A percentile compares a stretch with the other conserved stretches of the same genome.
phyloP scores from a whole-genome alignment of 2,797 vertebrate genomes.

The Percopsis omiscomaycus region DNA sequence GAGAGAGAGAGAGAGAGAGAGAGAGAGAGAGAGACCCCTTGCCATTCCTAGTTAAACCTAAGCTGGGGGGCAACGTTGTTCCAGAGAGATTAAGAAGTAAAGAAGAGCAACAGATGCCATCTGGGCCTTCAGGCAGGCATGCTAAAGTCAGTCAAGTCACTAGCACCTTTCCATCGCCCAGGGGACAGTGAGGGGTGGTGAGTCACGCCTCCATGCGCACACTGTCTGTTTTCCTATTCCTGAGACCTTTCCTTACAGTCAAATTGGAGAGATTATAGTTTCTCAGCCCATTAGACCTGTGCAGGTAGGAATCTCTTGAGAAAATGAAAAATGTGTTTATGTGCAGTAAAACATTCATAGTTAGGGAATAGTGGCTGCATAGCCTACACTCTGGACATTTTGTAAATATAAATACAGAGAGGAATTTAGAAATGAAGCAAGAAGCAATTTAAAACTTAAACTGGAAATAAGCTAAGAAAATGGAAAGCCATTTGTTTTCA shows the following conservation, averaged over 20 bases:
- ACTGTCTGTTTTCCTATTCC: slow-evolving; percentile 23
- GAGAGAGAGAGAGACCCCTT: slow-evolving; percentile 46
- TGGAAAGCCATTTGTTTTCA: too few species aligned
- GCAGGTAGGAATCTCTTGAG: slow-evolving; percentile 43
- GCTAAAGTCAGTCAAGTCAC: slow-evolving; percentile 62
- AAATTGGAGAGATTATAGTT: slow-evolving; percentile 60
- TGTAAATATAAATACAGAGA: too few species aligned
- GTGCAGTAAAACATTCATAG: slow-evolving; percentile 38
- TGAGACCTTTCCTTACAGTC: slow-evolving; percentile 44
- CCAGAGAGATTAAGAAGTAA: slow-evolving; percentile 60
- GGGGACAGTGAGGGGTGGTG: slow-evolving; percentile 45
- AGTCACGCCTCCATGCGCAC: slow-evolving; percentile 42
- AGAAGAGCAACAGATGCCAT: slow-evolving; percentile 57
- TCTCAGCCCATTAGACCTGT: slow-evolving; percentile 44
- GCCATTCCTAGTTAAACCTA: not conserved
- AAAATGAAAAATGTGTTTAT: slow-evolving; percentile 63
- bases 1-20: slow-evolving; percentile 8
- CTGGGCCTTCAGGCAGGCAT: slow-evolving; percentile 44
- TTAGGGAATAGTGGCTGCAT: slow-evolving; percentile 30
- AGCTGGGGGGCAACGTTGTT: slow-evolving; percentile 45
- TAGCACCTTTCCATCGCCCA: slow-evolving; percentile 50
- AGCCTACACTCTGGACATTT: too few species aligned
- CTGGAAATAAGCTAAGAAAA: too few species aligned
- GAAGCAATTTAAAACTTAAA: too few species aligned
- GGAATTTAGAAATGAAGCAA: too few species aligned